Conservation (phyloP, 2,888 invertebrate species). For the Iselma pallidipennis region DNA sequence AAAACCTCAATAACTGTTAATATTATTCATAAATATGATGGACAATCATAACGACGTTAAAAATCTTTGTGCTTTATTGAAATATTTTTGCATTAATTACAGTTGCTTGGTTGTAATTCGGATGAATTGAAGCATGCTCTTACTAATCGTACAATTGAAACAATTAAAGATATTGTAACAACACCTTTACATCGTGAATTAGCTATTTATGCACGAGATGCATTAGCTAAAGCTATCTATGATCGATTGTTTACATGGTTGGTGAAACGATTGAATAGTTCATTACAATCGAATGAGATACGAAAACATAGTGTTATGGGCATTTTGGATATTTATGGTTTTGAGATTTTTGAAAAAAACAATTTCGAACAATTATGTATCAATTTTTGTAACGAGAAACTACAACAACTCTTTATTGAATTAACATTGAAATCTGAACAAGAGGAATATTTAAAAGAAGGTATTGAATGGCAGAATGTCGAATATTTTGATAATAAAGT, state of each 20-base stretch:
- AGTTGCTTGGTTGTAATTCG: slow-evolving; percentile 76
- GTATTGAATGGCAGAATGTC: slow-evolving; percentile 89
- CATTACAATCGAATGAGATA: slow-evolving; percentile 64
- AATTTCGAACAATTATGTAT: slow-evolving; percentile 93
- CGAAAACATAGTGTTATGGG: slow-evolving; percentile 76
- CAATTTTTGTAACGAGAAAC: slow-evolving; percentile 94
- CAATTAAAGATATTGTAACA: slow-evolving; percentile 79
- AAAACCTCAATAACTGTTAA: no score
- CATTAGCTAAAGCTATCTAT: slow-evolving; percentile 88
- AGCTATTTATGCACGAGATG: slow-evolving; percentile 85
- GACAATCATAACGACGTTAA: no score
- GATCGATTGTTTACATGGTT: slow-evolving; percentile 92
- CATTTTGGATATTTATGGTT: slow-evolving; percentile 92
- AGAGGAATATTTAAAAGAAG: slow-evolving; percentile 88
- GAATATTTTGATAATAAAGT: slow-evolving; percentile 92
- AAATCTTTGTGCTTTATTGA: no score
- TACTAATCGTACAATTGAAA: slow-evolving; percentile 84
- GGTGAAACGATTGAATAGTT: slow-evolving; percentile 77
- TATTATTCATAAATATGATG: no score
- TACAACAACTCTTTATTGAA: slow-evolving; percentile 92
- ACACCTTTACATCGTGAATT: slow-evolving; percentile 81
- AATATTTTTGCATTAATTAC: no score
- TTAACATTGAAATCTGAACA: slow-evolving; percentile 89
- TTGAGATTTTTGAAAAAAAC: slow-evolving; percentile 90
- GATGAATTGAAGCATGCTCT: slow-evolving; percentile 71